Evolutionary conservation across 2,113 vertebrate species (phyloP).

Genomic region (Dromaius novaehollandiae): DNA sequence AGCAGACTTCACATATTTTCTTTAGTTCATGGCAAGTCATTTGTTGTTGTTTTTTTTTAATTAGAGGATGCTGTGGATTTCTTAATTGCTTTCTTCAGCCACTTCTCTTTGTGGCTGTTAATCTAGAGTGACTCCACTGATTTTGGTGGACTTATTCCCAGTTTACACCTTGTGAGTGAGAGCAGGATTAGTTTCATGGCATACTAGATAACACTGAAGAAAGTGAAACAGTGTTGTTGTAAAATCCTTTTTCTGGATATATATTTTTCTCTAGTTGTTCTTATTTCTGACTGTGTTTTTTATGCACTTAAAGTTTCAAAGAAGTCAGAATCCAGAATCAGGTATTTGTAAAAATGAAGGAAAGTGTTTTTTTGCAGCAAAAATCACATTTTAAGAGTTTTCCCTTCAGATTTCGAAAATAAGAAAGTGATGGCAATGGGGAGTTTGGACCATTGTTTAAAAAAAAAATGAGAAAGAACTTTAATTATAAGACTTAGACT

Average conservation of each 20-base stretch:
- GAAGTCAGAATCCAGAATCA: neutral
- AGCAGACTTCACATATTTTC: neutral
- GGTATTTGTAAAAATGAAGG: neutral
- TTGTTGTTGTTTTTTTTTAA: neutral
- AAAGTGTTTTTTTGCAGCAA: neutral
- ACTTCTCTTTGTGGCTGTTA: neutral
- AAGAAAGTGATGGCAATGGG: neutral
- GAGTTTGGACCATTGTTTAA: neutral
- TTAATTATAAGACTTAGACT: neutral
- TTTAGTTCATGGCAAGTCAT: neutral
- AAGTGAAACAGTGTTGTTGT: neutral
- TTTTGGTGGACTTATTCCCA: neutral
- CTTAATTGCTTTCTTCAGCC: constrained; percentile 2
- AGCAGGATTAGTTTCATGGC: neutral
- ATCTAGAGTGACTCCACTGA: neutral
- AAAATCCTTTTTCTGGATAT: neutral
- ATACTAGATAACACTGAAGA: neutral
- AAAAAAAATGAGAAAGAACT: neutral
- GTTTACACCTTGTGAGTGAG: neutral
- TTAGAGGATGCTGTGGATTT: neutral
- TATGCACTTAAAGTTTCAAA: neutral
- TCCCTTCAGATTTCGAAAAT: neutral
- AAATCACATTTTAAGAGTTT: neutral
- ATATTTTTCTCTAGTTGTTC: neutral
- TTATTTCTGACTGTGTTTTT: neutral